These are phyloP conservation scores for Denticeps clupeoides DNA, from an alignment of 2,797 vertebrate genomes.

Conservation along the genomic window DNA sequence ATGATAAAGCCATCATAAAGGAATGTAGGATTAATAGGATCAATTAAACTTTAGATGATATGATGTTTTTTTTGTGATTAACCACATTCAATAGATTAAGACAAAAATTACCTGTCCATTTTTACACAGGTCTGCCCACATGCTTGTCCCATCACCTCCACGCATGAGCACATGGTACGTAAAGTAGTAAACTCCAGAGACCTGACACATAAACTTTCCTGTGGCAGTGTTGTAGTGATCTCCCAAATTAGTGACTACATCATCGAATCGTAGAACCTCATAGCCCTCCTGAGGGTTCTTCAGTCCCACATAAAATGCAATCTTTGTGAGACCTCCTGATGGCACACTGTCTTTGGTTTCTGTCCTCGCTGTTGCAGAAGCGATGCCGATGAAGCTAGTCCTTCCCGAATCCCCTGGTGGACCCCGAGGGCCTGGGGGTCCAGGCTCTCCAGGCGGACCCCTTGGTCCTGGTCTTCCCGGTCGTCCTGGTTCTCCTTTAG, in stretches of 20 bases:
- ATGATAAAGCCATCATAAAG: too few relatives aligned
- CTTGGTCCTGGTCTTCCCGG: constrained; percentile 75
- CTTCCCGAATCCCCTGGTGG: constrained; percentile 70
- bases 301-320: constrained; percentile 89
- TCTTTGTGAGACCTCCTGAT: constrained; percentile 56
- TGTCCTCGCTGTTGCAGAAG: constrained; percentile 52
- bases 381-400: constrained; percentile 53
- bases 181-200: constrained; percentile 91
- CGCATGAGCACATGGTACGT: constrained; percentile 92
- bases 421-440: constrained; percentile 76
- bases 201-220: constrained; percentile 90
- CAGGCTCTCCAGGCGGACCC: constrained; percentile 74
- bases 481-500: constrained; percentile 74
- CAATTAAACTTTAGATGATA: too few relatives aligned
- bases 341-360: constrained; percentile 58
- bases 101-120: constrained; percentile 93
- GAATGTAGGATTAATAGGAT: too few relatives aligned
- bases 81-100: too few relatives aligned
- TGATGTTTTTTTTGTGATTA: too few relatives aligned
- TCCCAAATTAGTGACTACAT: constrained; percentile 90
- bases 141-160: constrained; percentile 90
- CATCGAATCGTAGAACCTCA: constrained; percentile 88
- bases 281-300: constrained; percentile 93
- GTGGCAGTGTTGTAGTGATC: constrained; percentile 78
- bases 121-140: constrained; percentile 97